Evolutionary conservation across 2,797 vertebrate species (phyloP), one percentile per base, ranked within the genome.

Genomic region (Myotis myotis): DNA sequence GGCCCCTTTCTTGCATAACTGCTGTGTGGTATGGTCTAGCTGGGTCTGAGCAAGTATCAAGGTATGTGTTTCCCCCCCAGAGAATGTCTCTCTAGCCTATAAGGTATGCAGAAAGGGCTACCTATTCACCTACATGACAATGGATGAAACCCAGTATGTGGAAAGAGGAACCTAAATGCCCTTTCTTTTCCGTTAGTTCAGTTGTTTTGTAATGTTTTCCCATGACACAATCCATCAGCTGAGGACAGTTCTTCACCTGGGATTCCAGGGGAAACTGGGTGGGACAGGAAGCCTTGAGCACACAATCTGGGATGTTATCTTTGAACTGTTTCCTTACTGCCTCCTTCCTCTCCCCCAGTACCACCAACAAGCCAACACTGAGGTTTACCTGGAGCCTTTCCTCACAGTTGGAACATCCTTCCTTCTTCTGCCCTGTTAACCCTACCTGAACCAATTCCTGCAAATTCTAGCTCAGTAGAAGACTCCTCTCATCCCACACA

Each of bases 171-270:
- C 13, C 28, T 62, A 89, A 75, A 87, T 96, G 23, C 62, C 17
- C 20, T 83, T 82, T 72, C 25, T 79, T 96, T 71, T 92, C 23
- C 75, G 2, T 89, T 66, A 88, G 47, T 91, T 93, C 47, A 12
- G 6, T 87, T 89, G 44, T 79, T 89, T 96, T 93, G 22, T 72
- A 85, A 55, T 86, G 49, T 80, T 79, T 93, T 93, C 83, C 72
- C n/a, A 38, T 86, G 60, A 64, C 28, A 57, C 16, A 72, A 1
- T 60, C 22, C 44, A 57, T 81, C 44, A 89, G 10, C 66, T 83
- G 30, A 33, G 71, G 66, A 78, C 25, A 82, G 2, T 80, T 86
- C 41, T 83, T 95, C 75, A 74, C 25, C 70, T 95, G 87, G 28
- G 38, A 87, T 87, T 87, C 93, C 60, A 95, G 36, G 36, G 79